Evolutionary conservation across 2,888 invertebrate species (phyloP), one percentile per base, ranked within the genome.

Genomic region (Phaonia tiefii): DNA sequence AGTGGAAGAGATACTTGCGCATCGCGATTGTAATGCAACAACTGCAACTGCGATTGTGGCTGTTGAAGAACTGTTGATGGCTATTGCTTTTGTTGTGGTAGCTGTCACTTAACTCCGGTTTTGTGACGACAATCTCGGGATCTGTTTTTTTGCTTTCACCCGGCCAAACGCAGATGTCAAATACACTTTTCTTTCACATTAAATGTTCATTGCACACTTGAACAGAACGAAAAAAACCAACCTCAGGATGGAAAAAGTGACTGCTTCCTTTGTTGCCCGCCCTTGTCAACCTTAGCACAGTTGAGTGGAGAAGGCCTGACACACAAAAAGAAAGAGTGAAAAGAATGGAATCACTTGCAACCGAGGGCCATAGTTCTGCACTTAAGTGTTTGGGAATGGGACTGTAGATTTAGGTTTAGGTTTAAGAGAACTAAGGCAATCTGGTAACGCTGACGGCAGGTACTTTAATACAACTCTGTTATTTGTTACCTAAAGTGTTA

Each of bases 161-260:
- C 72, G 75, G 69, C 71, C 72, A 63, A 81, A 81, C 75, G 81
- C 78, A 81, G 78, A 78, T 81, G 81, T 78, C 81, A 81, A 81
- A 65, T 81, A 78, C 81, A 75, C 42, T 63, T 13, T 20, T 22
- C 17, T 63, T 63, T 63, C 39, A 72, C 78, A 39, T 65, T 78
- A 20, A 54, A 22, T 69, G 69, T 56, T 69, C 69, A 54, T 42
- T 22, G 69, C 54, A 51, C 31, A 5, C 31, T 31, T 8, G 31
- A 31, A 31, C 56, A 58, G 75, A 76, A n/a, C n/a, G n/a, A n/a
- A n/a, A n/a, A n/a, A n/a, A n/a, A n/a, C n/a, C n/a, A n/a, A 75
- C 78, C 81, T 67, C 81, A 63, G 11, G 39, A 63, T 20, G 39
- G 11, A 39, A 22, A 81, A 81, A 80, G 75, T 8, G 54, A 67